Base-by-base conservation (phyloP, 2,797 vertebrate genomes). In the Antennarius maculatus region DNA sequence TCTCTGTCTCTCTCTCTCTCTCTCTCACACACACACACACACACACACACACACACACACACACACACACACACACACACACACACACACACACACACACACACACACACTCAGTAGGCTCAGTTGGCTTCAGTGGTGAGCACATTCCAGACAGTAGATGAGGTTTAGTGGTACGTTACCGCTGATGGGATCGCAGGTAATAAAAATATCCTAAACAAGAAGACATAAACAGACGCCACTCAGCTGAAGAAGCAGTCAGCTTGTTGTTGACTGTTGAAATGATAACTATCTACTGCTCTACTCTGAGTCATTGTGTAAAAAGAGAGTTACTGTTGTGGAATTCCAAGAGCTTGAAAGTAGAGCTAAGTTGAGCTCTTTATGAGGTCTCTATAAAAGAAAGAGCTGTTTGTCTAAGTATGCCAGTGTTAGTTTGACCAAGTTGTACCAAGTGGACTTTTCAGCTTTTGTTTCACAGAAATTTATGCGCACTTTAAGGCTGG, bases 221-320 rank as follows among this genome's bases (percentile, higher is more conserved):
- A 88, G 85, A 82, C 82, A 77, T 5, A 34, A 69, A 55, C 48
- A 73, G 74, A 58, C 14, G 41, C 74, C 71, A 80, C 77, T 89
- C 82, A 79, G 80, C 83, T 91, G 84, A 92, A 90, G 88, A 88
- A 70, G 47, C 73, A 80, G 65, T 15, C 46, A 46, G 82, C 81
- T 89, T 85, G 91, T 93, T 90, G 91, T 89, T 90, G 89, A 83
- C 87, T 82, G 73, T 54, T 78, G 63, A 87, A 75, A 87, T 66
- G 85, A 83, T 80, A 75, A 82, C 43, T 79, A 80, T 82, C 80
- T 79, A 56, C 54, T 66, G n/a, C 65, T 68, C 66, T 29, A 54
- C 73, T 71, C 42, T 18, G 46, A 78, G 37, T 55, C 50, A 11
- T 58, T 49, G 34, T 62, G 59, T 71, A 74, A 86, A 34, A 86